Evolutionary conservation across 1,140 invertebrate genomes (phyloP).

Genomic region (Dufourea novaeangliae): DNA sequence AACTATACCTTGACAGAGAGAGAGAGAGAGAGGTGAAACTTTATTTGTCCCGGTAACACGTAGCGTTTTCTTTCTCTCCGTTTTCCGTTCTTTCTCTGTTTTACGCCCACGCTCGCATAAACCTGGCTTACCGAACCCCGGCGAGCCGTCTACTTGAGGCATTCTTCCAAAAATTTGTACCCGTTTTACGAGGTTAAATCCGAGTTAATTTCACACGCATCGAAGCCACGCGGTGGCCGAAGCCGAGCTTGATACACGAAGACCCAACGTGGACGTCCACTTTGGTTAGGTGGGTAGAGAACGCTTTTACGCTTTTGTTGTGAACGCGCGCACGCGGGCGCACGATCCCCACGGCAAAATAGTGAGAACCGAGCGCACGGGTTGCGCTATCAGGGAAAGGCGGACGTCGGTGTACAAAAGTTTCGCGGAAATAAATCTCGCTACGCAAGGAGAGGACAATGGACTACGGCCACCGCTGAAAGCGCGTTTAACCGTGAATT

Average conservation of each 20-base stretch:
- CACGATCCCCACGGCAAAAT: conserved; percentile 57
- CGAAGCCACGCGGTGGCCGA: conserved; percentile 6
- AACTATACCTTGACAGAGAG: no score
- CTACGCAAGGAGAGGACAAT: conserved; percentile 67
- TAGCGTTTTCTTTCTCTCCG: no score
- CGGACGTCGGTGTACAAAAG: conserved; percentile 60
- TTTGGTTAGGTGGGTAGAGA: conserved; percentile 48
- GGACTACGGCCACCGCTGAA: conserved; percentile 56
- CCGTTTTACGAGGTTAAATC: conserved; percentile 29
- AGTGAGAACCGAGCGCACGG: conserved; percentile 52
- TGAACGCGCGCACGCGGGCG: conserved; percentile 47
- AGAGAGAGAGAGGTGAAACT: conserved; percentile 51
- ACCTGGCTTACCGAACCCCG: conserved; percentile 8
- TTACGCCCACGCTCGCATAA: neutral
- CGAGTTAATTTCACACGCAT: conserved; percentile 54
- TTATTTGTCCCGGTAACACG: conserved; percentile 2
- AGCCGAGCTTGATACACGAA: conserved; percentile 45
- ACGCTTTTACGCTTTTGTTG: conserved; percentile 57
- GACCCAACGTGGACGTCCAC: conserved; percentile 49
- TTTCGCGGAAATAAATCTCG: conserved; percentile 69
- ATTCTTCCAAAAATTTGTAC: conserved; percentile 23
- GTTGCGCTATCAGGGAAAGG: conserved; percentile 59
- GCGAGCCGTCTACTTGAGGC: conserved; percentile 28
- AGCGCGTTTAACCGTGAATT: conserved; percentile 70
- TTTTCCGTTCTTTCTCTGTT: no score